Base-by-base conservation (phyloP, 1,140 invertebrate species). In the Tetranychus urticae region DNA sequence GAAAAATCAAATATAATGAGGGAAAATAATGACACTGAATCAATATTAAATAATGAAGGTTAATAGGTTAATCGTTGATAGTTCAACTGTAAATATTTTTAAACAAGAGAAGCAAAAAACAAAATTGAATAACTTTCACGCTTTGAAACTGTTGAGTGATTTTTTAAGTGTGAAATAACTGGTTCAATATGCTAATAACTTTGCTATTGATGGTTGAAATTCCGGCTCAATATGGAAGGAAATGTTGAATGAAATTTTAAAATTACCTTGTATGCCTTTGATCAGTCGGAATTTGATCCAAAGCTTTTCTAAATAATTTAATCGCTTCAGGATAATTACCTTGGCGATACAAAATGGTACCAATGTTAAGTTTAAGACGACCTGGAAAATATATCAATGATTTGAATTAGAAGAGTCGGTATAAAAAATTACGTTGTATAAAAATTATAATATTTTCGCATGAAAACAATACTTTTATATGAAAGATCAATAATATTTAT, bases 241-340 rank as follows among this genome's bases (percentile, higher is more conserved):
- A 23, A 8, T 57, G 13, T 23, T 23, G 23, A 23, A 23, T 23
- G 23, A 23, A 23, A 23, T 23, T 23, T 23, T 23, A 23, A 23
- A 23, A 55, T 65, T 74, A 88, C 86, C 88, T 85, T 70, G 77
- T 74, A 74, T 89, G 84, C 70, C 90, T 93, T 68, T 94, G 86
- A 34, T 83, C 85, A 46, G 86, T 85, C 1, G 88, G 86, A 6
- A 93, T 85, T 74, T 93, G 91, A 74, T 97, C 92, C 48, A 96
- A 75, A 12, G 91, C 90, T 90, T 94, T 96, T 67, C 88, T 78
- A 70, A 96, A 97, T 77, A 94, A 85, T 76, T 99, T 99, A 55
- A 98, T 83, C 5, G 94, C 93, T 75, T 94, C 91, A 23, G 83
- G 81, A 68, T 86, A 88, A 68, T 97, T 87, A 39, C 87, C 88